These are phyloP conservation scores for Camponotus vicinus DNA, from an alignment of 1,140 invertebrate species.

Conservation along the genomic window DNA sequence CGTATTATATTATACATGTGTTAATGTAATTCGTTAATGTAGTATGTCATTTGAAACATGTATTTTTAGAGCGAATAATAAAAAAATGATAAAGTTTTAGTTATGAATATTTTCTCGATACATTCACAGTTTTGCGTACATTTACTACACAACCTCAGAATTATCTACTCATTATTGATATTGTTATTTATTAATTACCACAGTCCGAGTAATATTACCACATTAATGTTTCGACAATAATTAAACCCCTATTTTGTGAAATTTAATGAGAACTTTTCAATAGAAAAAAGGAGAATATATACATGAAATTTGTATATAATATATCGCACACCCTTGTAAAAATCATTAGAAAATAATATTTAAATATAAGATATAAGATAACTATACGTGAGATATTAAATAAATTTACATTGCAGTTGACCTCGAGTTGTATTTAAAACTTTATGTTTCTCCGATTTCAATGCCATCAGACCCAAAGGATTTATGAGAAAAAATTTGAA, in stretches of 20 bases:
- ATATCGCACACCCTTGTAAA: background rate
- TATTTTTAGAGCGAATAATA: conserved; percentile 3
- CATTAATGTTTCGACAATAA: background rate
- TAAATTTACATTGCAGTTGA: background rate
- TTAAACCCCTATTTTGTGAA: background rate
- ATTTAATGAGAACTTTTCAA: background rate
- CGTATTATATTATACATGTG: background rate
- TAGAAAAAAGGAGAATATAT: background rate
- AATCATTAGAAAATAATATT: background rate
- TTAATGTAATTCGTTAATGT: background rate
- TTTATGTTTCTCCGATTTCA: background rate
- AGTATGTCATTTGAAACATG: background rate
- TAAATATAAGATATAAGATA: background rate
- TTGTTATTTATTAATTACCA: conserved; percentile 63
- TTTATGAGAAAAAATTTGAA: conserved; percentile 52
- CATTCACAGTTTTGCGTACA: conserved; percentile 57
- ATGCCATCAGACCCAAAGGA: background rate
- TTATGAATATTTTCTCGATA: conserved; percentile 51
- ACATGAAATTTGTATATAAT: background rate
- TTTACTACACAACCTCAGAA: conserved; percentile 55
- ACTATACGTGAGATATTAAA: background rate
- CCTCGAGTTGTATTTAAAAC: background rate
- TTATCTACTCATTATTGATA: conserved; percentile 64
- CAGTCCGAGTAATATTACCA: background rate
- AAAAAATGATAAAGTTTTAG: no score